A percentile compares a stretch with the other conserved stretches of the same genome.
Conservation (phyloP, 1,140 invertebrate genomes). For the Colletes latitarsis region DNA sequence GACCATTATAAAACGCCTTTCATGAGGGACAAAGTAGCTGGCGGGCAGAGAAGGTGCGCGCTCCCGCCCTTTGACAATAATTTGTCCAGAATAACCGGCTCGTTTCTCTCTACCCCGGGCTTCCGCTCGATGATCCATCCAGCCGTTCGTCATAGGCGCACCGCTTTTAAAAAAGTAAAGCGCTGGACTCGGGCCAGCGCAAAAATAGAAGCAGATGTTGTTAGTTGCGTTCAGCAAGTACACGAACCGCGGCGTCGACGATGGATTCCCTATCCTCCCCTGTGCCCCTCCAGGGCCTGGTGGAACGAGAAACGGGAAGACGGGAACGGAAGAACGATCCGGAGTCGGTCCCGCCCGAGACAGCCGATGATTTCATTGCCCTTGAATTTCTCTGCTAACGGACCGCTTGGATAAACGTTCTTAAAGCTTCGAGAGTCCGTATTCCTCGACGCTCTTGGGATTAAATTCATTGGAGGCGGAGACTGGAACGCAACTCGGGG, state of each 20-base stretch:
- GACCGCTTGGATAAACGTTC: conserved; percentile 71
- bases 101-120: conserved; percentile 45
- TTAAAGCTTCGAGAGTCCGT: too few species aligned
- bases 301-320: not conserved
- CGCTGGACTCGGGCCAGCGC: conserved; percentile 80
- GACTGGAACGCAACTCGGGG: too few species aligned
- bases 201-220: conserved; percentile 82
- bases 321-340: not conserved
- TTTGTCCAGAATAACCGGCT: conserved; percentile 70
- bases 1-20: conserved; percentile 65
- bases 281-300: not conserved
- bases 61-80: conserved; percentile 66
- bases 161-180: conserved; percentile 78
- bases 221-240: conserved; percentile 68
- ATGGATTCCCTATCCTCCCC: conserved; percentile 1
- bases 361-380: conserved; percentile 75
- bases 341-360: not conserved
- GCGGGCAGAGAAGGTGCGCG: conserved; percentile 54
- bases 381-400: conserved; percentile 78
- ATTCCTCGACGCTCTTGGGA: too few species aligned
- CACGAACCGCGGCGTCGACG: conserved; percentile 46
- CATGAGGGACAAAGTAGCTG: conserved; percentile 64
- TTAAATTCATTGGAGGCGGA: too few species aligned
- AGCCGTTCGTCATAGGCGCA: conserved; percentile 78
- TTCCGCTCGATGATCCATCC: conserved; percentile 77